Base-by-base conservation (phyloP, 2,797 vertebrate genomes). In the Enteromius treurensis region DNA sequence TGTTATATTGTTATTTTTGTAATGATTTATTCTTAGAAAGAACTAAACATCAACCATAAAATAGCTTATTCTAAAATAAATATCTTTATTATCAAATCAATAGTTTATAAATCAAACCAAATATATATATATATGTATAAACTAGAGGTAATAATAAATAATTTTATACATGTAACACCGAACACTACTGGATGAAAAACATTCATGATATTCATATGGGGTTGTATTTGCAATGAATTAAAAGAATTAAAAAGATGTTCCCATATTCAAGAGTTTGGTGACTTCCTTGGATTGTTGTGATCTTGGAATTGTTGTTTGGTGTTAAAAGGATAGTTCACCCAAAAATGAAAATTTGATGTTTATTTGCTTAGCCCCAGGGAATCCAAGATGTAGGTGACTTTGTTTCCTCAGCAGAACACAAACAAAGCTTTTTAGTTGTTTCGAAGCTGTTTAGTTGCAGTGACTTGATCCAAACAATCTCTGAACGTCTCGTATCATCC, bases 51-150 rank as follows among this genome's bases (percentile, higher is more conserved):
- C 29, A 3, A 68, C 11, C 55, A 73, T 75, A 40, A 79, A 55
- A n/a, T 47, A 23, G 26, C 53, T 4, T 76, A 71, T 73, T 32
- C 64, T 21, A 65, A 26, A 53, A 87, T 87, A 88, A 88, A 88
- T 88, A 88, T 49, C 0, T 79, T 65, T 68, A 51, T 47, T 78
- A 62, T 51, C 3, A 34, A 19, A 4, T 11, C 19, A 81, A 29
- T 65, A 81, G 29, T 83, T 69, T 81, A 73, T 51, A n/a, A 6
- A 76, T 21, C 13, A 77, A 58, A 77, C 13, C 14, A 9, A 17
- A 17, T 40, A 9, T 40, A 42, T 40, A 7, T 40, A 40, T 40
- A 53, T 37, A 4, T 37, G 53, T 32, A 82, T 34, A 81, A 62
- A 49, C n/a, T 5, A 17, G n/a, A 64, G 62, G 2, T 68, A 77